Conservation (phyloP, 2,888 invertebrate species). For the Proisotoma minuta region DNA sequence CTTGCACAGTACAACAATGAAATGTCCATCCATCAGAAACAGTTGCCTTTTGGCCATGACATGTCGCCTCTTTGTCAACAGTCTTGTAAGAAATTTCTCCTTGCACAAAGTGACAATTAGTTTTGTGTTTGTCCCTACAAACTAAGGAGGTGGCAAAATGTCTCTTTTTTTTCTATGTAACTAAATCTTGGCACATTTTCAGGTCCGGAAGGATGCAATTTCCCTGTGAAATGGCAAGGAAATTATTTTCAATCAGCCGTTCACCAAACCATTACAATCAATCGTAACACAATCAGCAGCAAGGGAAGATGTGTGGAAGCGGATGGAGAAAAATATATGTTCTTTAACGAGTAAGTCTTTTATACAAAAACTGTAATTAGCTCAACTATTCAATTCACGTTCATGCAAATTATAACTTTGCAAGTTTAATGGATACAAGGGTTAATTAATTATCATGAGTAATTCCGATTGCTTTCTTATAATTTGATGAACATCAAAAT, state of each 20-base stretch:
- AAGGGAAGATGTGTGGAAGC: constrained; percentile 65
- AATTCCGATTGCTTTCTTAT: too few relatives aligned
- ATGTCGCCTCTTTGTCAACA: constrained; percentile 36
- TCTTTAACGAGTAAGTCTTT: constrained; percentile 52
- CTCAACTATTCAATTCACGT: neutral
- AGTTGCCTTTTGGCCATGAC: constrained; percentile 38
- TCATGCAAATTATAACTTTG: neutral
- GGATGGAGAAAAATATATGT: constrained; percentile 63
- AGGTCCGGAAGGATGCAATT: constrained; percentile 42
- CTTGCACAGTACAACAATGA: constrained; percentile 33
- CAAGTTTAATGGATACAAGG: too few relatives aligned
- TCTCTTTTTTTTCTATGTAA: too few relatives aligned
- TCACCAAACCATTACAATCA: constrained; percentile 50
- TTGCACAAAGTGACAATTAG: too few relatives aligned
- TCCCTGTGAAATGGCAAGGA: constrained; percentile 44
- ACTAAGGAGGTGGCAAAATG: too few relatives aligned
- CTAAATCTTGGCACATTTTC: neutral
- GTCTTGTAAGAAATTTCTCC: too few relatives aligned
- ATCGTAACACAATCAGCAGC: constrained; percentile 59
- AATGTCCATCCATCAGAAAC: constrained; percentile 42
- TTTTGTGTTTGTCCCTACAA: too few relatives aligned
- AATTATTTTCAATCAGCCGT: constrained; percentile 65
- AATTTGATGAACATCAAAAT: too few relatives aligned
- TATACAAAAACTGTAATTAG: too few relatives aligned
- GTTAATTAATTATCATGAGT: too few relatives aligned